Evolutionary conservation across 2,888 invertebrate species (phyloP), one percentile per base, ranked within the genome.

Genomic region (Drosophila rubida): DNA sequence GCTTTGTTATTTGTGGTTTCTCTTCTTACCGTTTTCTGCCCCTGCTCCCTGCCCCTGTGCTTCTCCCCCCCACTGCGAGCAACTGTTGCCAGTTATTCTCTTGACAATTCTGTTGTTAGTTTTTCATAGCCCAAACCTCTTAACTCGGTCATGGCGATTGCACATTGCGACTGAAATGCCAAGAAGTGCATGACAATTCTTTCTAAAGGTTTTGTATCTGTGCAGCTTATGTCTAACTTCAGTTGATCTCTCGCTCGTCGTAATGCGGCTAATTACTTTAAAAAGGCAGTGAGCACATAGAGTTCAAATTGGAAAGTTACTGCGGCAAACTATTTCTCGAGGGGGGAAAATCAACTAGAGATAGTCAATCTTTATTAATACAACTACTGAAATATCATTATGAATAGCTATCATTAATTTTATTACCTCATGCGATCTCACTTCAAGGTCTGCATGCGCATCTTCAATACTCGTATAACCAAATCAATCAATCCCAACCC

Each of bases 1-100:
- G 80, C 80, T 75, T 87, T 75, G 70, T 70, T 63, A 30, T 30
- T 80, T 69, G 69, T 64, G 61, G 70, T 71, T 71, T 62, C 25
- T 59, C 30, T 32, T 35, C 42, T 39, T 32, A 35, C 42, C 35
- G 4, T 41, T 30, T 68, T 74, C 16, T 57, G 32, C n/a, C n/a
- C n/a, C n/a, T 30, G 23, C n/a, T 16, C 35, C 11, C 42, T 27
- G 5, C 11, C 27, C 39, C 23, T 25, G n/a, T 14, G 41, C 27
- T 48, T 61, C 14, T 11, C 16, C 25, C 48, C 32, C n/a, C 32
- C n/a, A 2, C 11, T 11, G n/a, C 3, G 32, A 32, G n/a, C 9
- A 39, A 44, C 57, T 14, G 51, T 62, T 41, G 48, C 45, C 48
- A 51, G 41, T 13, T 50, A 57, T 62, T 50, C 58, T 54, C 76